Evolutionary conservation across 1,140 invertebrate species (phyloP), one percentile per base, ranked within the genome.

Genomic region (Ceratosolen solmsi): DNA sequence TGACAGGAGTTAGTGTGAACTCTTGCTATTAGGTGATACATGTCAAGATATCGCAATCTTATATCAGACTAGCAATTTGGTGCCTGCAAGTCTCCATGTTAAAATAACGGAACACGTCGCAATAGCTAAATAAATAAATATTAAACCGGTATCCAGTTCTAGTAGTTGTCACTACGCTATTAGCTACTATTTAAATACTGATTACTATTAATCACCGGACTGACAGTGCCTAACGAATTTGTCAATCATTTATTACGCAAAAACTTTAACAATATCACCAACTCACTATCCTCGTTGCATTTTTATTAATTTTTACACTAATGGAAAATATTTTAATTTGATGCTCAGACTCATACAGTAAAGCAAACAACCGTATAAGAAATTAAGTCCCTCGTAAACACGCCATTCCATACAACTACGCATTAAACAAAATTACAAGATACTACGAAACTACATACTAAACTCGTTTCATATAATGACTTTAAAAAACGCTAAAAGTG

Each of bases 391-490:
- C 33, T 68, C 13, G 11, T 38, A 74, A n/a, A 58, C 30, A 58
- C 30, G 72, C 25, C 51, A 75, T 60, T 75, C 51, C 22, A 58
- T 27, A 41, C 20, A 76, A 41, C 80, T 84, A 80, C 76, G 77
- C 63, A 68, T 68, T 4, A 38, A 38, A 68, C 20, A 38, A 68
- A 68, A 68, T 68, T 65, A 20, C 60, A 65, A 65, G 63, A 68
- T 38, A 68, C 20, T 22, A 68, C 5, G 27, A 38, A 68, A 38
- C 63, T 68, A 85, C 83, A 84, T 85, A 84, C 83, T 85, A 84
- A 82, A 84, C 65, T 71, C n/a, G 63, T 81, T 77, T 68, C 74
- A 58, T 58, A 63, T 71, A 58, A 71, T 80, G 65, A 78, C 41
- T 74, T 73, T 60, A 36, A 38, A 83, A 71, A 56, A n/a, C 51